A percentile compares a stretch with the other conserved stretches of the same genome.
Evolutionary conservation across 2,888 invertebrate species (phyloP).

Genomic region (Drosophila multiciliata): DNA sequence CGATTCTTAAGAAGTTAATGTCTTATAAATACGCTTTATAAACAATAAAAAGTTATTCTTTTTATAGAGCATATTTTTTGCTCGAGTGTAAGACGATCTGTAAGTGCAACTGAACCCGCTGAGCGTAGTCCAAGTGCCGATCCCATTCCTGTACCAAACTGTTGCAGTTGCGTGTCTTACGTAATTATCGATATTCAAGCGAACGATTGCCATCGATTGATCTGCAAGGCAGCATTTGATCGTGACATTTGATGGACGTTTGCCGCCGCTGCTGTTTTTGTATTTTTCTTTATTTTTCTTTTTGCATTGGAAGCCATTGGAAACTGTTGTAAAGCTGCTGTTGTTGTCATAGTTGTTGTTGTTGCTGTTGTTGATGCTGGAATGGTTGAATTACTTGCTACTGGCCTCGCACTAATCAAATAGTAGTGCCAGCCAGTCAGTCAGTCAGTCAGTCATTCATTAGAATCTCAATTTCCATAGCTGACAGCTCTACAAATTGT

Average conservation of each 20-base stretch:
- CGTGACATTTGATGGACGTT: conserved; percentile 83
- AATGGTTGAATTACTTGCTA: conserved; percentile 41
- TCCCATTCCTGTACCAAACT: conserved; percentile 1
- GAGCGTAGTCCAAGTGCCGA: conserved; percentile 2
- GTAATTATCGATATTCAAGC: conserved; percentile 63
- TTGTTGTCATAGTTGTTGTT: conserved; percentile 30
- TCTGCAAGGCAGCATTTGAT: conserved; percentile 74
- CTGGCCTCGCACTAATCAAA: conserved; percentile 73
- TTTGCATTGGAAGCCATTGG: conserved; percentile 20
- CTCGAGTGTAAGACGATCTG: conserved; percentile 1
- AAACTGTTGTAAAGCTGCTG: conserved; percentile 35
- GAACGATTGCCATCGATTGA: conserved; percentile 66
- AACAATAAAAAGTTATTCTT: not conserved
- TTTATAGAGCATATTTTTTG: not conserved
- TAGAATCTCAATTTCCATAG: conserved; percentile 73
- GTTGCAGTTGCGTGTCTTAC: conserved; percentile 62
- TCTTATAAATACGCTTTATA: not conserved
- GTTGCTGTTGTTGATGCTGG: conserved; percentile 28
- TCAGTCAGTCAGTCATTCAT: conserved; percentile 65
- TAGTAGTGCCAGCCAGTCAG: conserved; percentile 50
- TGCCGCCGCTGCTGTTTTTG: conserved; percentile 80
- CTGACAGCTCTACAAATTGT: conserved; percentile 75
- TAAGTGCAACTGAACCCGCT: conserved; percentile 12
- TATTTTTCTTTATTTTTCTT: conserved; percentile 14
- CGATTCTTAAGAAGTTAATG: not conserved